Evolutionary conservation across 2,888 invertebrate genomes (phyloP), one percentile per base, ranked within the genome.

Genomic region (Athalia rosae): DNA sequence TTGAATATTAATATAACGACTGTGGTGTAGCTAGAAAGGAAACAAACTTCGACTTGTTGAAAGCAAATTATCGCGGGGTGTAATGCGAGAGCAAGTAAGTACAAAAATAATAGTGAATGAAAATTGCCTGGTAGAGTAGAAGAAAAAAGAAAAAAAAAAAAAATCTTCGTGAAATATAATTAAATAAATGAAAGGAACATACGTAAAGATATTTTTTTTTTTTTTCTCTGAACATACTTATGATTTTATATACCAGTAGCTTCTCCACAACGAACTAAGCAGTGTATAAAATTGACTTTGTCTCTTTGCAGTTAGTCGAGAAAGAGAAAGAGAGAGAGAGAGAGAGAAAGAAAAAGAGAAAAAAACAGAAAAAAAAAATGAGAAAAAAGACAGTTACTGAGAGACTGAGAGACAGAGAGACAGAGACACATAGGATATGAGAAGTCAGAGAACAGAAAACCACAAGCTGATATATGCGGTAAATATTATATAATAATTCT

Each of bases 81-180:
- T 28, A 28, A 28, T 28, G 28, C 28, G 28, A 56, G 43, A 53
- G 47, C 59, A 79, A 84, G 84, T 84, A 84, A 84, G 84, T 84
- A 84, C 82, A 84, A 83, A 82, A 84, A 82, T 84, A 84, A 84
- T 84, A 84, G 84, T 84, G 84, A 84, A 84, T 84, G 84, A 84
- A 84, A 84, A 84, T 84, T 84, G 84, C 84, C 84, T 84, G 84
- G 84, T 84, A 84, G 84, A 84, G 84, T 84, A 84, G 84, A 76
- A 48, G 84, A 76, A 48, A 76, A 76, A n/a, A 13, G 59, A 43
- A 2, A 28, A n/a, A 28, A 28, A 28, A 28, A 28, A 28, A 28
- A 28, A 28, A 28, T 1, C 6, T 47, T 47, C 45, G 41, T 47
- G 43, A 66, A 45, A 48, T 45, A 53, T 59, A 62, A 64, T 45